Evolutionary conservation across 2,888 invertebrate genomes (phyloP), one percentile per base, ranked within the genome.

Genomic region (Dryococelus australis): DNA sequence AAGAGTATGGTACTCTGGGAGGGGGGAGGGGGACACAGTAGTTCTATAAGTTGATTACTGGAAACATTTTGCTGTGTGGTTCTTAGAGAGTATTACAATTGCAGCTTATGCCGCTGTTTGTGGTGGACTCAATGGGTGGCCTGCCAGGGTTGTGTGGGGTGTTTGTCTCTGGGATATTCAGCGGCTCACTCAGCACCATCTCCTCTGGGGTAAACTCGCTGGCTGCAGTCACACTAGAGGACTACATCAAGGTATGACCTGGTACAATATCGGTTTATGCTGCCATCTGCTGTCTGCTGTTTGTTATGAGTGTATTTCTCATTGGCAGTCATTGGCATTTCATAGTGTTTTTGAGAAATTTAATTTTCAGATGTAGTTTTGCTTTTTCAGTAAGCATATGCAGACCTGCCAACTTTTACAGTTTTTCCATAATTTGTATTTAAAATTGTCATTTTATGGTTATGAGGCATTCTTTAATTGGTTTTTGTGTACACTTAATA

Each of bases 131-230:
- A 0, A 35, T 93, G 90, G 89, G 91, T 0, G 89, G 89, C 9
- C 90, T 91, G 53, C 92, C 92, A 0, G 92, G 92, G 0, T 87
- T 92, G n/a, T 89, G 91, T 5, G 92, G 92, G 0, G 89, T 92
- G n/a, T 92, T 92, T 89, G 90, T 92, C 27, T 90, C 92, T 5
- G 94, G 98, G 5, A 96, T 99, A 88, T 98, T 98, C 91, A 97
- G 97, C 90, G 98, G 97, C 0, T 97, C 98, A 0, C 93, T 98
- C 16, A 98, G 98, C 84, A 98, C 98, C 0, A 96, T 99, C 88
- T 98, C 98, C 0, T 98, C 98, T 0, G 96, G 98, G 0, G 94
- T 98, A 88, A 98, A 98, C 91, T 97, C 98, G 0, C 93, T 99
- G 85, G 96, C 98, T 0, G 98, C 98, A 0, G 97, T 98, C 24